Conservation (phyloP, 2,797 vertebrate genomes). For the Acipenser oxyrinchus region DNA sequence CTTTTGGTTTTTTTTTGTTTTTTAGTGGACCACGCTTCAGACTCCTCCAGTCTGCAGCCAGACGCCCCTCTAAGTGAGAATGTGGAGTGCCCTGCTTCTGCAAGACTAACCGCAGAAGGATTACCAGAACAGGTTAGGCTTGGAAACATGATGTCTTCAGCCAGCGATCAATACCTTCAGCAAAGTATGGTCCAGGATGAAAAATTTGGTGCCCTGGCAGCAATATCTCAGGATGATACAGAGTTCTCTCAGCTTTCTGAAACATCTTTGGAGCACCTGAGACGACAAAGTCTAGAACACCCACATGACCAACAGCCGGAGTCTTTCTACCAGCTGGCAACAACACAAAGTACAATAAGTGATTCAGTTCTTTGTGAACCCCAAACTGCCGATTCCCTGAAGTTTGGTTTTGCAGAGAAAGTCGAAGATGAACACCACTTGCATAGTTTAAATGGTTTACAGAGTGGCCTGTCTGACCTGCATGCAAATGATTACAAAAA, state of each 20-base stretch:
- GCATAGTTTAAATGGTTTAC: too few species aligned
- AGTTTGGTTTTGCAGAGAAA: too few species aligned
- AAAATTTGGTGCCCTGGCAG: conserved; percentile 2
- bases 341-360: conserved; percentile 27
- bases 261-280: conserved; percentile 38
- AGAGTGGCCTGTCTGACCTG: too few species aligned
- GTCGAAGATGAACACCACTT: too few species aligned
- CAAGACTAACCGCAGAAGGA: conserved; percentile 19
- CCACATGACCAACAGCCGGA: not conserved
- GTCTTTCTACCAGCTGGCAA: conserved; percentile 42
- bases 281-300: conserved; percentile 22
- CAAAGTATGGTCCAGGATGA: not conserved
- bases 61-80: conserved; percentile 56
- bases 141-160: not conserved
- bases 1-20: not conserved
- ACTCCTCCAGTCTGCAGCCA: conserved; percentile 57
- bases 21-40: conserved; percentile 35
- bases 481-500: too few species aligned
- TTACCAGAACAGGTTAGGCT: not conserved
- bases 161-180: not conserved
- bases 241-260: conserved; percentile 24
- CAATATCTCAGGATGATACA: not conserved
- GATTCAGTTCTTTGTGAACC: conserved; percentile 26
- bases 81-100: conserved; percentile 29
- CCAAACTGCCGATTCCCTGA: conserved; percentile 5